Percentiles rank a stretch among this genome's conserved stretches.
phyloP scores from a whole-genome alignment of 2,113 vertebrate genomes.

The Nibea coibor region DNA sequence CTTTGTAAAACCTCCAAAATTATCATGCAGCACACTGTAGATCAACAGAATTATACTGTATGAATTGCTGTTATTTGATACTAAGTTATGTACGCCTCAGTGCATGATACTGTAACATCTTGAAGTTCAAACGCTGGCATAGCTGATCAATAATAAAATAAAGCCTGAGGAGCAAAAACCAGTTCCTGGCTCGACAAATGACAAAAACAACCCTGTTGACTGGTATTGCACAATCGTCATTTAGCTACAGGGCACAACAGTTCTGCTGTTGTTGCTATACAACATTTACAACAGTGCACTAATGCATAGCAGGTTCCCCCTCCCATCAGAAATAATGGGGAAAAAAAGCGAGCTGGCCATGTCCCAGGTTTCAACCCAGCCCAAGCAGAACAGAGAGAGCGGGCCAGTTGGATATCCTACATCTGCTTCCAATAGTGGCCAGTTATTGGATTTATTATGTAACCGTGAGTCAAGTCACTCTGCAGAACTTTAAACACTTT shows the following conservation, averaged over 20 bases:
- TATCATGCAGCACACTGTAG: neutral
- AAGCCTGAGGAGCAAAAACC: conserved; percentile 35
- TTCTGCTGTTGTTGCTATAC: conserved; percentile 28
- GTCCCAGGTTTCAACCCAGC: neutral
- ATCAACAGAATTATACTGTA: neutral
- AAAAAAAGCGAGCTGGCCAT: conserved; percentile 14
- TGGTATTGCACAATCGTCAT: conserved; percentile 54
- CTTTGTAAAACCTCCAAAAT: neutral
- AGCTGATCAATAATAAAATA: neutral
- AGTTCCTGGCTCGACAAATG: neutral
- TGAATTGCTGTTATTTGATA: neutral
- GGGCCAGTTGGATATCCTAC: conserved; percentile 39
- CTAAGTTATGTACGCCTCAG: neutral
- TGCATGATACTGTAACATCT: neutral
- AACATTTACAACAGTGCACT: conserved; percentile 17
- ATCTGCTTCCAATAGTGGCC: conserved; percentile 72
- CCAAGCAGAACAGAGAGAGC: conserved; percentile 14
- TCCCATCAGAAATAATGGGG: neutral
- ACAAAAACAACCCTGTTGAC: conserved; percentile 41
- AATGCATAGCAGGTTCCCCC: conserved; percentile 38
- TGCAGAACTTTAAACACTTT: neutral
- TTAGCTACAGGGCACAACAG: conserved; percentile 65
- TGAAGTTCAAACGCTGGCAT: neutral
- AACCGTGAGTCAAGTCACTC: conserved; percentile 21
- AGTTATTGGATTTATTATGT: conserved; percentile 59